Base-by-base conservation (phyloP, 2,888 invertebrate genomes). In the Eumacrocentrus americanus region DNA sequence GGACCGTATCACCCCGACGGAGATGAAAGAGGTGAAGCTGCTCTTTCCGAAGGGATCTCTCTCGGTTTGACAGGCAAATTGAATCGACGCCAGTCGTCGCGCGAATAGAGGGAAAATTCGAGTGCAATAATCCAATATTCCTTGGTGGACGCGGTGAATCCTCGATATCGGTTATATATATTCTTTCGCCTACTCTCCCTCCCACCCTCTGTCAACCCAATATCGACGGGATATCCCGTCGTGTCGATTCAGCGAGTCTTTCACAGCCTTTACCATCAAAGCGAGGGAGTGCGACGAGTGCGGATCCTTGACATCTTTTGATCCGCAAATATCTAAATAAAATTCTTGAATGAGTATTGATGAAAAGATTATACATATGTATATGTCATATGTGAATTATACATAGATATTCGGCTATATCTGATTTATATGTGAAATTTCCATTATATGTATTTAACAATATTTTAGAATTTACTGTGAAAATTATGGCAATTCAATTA, bases 71-170 rank as follows among this genome's bases (percentile, higher is more conserved):
- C 60, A 55, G 50, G 60, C 50, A 60, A 60, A 60, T 60, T 60
- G 60, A 60, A 60, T 60, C 50, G 60, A 60, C 55, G 55, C 55
- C 54, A 40, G 54, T 60, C 48, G 54, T 37, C 35, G 54, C 12
- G 44, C 14, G 35, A 47, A 37, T 37, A 14, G 34, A 34, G 25
- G 44, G 35, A 37, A 56, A 60, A 60, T 60, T 60, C 55, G 50
- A 55, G 60, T 50, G 51, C 60, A 50, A 60, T 60, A 60, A 60
- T 60, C 60, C 60, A 60, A 60, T 60, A 60, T 60, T 51, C 55
- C 44, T 44, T 35, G 20, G 50, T 56, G 55, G 38, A 55, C 55
- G 9, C n/a, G 54, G 25, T 60, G 53, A 60, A 60, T 54, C 48
- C 54, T 34, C 48, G 47, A 60, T 60, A 60, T 60, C 50, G 35